Percentiles rank a stretch among this genome's conserved stretches.
Conservation (phyloP, 2,797 vertebrate species). For the Halcyon leucocephala region DNA sequence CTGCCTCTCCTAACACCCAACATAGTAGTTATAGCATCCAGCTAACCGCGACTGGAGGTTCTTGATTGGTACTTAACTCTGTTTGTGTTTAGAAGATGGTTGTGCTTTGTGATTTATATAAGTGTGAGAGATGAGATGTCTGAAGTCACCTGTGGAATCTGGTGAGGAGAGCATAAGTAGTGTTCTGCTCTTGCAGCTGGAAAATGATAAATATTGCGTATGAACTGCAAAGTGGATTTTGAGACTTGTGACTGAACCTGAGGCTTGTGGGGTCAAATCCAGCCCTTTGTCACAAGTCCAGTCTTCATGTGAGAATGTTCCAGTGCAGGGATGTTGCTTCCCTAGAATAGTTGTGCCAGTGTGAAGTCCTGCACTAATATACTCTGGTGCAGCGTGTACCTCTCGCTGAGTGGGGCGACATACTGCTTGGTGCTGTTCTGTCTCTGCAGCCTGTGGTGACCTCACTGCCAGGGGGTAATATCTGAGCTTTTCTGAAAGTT, state of each 20-base stretch:
- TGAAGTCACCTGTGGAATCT: not conserved
- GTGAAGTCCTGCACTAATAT: not conserved
- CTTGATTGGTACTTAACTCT: not conserved
- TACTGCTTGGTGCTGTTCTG: not conserved
- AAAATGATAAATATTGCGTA: not conserved
- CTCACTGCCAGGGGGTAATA: not conserved
- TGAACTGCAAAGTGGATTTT: not conserved
- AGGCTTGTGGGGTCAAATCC: not conserved
- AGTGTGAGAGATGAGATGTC: not conserved
- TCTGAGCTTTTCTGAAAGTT: not conserved
- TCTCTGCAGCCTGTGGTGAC: accelerated
- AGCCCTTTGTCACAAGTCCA: not conserved
- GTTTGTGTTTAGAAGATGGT: not conserved
- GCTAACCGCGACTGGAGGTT: not conserved
- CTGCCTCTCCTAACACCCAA: not conserved
- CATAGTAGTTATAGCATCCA: not conserved
- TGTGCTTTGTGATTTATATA: not conserved
- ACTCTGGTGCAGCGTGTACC: not conserved
- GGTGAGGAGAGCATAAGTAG: not conserved
- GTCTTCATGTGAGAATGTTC: not conserved
- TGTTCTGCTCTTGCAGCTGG: not conserved
- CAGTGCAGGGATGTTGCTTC: not conserved
- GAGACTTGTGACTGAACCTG: not conserved
- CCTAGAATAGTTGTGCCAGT: not conserved
- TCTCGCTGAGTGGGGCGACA: not conserved